Evolutionary conservation across 2,888 invertebrate genomes (phyloP), one percentile per base, ranked within the genome.

Genomic region (Siphonodentalium dalli): DNA sequence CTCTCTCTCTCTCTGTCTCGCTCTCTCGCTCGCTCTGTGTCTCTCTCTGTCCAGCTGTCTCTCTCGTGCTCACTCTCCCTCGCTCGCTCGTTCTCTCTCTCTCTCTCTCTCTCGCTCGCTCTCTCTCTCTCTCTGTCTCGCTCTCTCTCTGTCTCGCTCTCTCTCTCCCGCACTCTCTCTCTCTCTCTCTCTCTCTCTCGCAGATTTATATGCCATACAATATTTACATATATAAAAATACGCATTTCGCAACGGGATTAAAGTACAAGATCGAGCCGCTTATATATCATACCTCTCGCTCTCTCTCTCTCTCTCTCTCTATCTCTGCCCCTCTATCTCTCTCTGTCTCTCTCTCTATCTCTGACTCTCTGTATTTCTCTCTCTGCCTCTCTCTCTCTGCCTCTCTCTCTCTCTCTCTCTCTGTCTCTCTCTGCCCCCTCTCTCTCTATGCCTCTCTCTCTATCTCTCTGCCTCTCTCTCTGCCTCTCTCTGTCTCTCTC

Each of bases 381-480:
- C 18, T 49, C n/a, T 39, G 34, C 21, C 7, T 35, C 39, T 24
- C 4, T 26, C 34, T 44, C 21, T 40, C 24, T 45, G 21, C 38
- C 42, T 29, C 23, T 41, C n/a, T 35, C 29, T 43, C 28, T 34
- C 18, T 38, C 26, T 50, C 29, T 50, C 26, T 39, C 23, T 35
- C 33, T 34, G 31, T 34, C 33, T 47, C 15, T 31, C 26, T 45
- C 15, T 37, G 7, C 26, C 6, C 37, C 24, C 26, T 21, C 26
- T n/a, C n/a, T n/a, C n/a, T n/a, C n/a, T n/a, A n/a, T 34, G 18
- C 24, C 11, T 47, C 24, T 47, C 34, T 37, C 9, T 26, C 23
- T 45, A 28, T 39, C 33, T 39, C 39, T 29, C 26, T 52, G 24
- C 29, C 38, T 46, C 23, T 52, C 31, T 52, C 24, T 15, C 39